Conservation (phyloP, 1,140 invertebrate species). For the Diachasma alloeum region DNA sequence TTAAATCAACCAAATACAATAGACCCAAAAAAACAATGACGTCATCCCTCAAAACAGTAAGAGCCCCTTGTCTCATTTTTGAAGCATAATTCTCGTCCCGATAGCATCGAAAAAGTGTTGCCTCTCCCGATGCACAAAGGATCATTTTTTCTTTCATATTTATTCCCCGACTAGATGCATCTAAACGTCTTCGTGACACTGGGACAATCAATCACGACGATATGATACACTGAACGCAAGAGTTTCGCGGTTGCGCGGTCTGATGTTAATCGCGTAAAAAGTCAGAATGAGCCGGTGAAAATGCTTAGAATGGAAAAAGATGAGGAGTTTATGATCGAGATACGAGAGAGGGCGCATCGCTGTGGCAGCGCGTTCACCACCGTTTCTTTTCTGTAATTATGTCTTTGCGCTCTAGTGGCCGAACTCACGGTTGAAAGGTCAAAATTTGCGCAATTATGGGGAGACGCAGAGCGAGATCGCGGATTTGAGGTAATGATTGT, state of each 20-base stretch:
- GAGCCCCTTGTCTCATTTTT: neutral
- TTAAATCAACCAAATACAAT: no score
- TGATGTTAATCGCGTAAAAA: neutral
- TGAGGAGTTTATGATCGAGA: neutral
- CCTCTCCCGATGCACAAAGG: neutral
- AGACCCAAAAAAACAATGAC: no score
- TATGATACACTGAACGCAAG: neutral
- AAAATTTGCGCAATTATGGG: constrained; percentile 10
- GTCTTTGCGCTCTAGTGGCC: constrained; percentile 11
- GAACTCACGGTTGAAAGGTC: constrained; percentile 15
- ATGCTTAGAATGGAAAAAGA: neutral
- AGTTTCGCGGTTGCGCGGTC: neutral
- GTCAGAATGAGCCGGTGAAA: neutral
- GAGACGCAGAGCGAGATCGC: no score
- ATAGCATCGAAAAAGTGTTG: neutral
- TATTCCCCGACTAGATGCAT: neutral
- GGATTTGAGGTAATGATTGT: neutral
- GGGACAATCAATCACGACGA: neutral
- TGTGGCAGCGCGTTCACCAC: neutral
- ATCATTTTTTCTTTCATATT: neutral
- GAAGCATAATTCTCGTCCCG: neutral
- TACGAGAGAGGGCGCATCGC: neutral
- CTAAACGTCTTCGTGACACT: neutral
- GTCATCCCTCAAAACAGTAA: neutral
- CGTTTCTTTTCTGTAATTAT: constrained; percentile 14